Percentiles rank a stretch among this genome's conserved stretches.
Evolutionary conservation across 2,888 invertebrate genomes (phyloP).

Genomic region (Hyalella azteca): DNA sequence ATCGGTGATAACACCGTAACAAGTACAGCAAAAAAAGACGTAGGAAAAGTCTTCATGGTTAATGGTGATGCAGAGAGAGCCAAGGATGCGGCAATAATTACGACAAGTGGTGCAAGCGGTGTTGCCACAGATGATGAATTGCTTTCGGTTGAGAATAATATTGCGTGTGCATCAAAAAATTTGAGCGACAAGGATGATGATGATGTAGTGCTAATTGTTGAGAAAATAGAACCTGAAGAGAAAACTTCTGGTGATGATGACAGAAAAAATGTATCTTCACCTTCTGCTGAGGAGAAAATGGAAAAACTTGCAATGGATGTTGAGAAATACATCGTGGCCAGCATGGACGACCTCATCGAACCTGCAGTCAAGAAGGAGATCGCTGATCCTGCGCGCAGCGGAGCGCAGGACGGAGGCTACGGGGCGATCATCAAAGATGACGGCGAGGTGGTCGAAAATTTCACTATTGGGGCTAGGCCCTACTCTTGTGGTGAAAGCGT

Average conservation of each 20-base stretch:
- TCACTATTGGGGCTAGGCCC: neutral
- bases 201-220: conserved; percentile 8
- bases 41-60: neutral
- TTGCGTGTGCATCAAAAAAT: neutral
- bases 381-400: neutral
- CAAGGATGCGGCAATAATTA: neutral
- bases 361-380: neutral
- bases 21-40: neutral
- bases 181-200: conserved; percentile 4
- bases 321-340: conserved; percentile 14
- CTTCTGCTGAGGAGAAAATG: neutral
- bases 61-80: neutral
- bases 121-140: neutral
- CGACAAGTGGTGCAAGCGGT: neutral
- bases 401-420: neutral
- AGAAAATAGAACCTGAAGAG: neutral
- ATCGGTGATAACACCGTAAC: neutral
- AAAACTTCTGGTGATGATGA: neutral
- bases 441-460: conserved; percentile 3
- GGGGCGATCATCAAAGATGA: neutral
- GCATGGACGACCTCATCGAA: neutral
- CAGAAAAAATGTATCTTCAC: neutral
- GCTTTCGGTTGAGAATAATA: neutral
- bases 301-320: conserved; percentile 9
- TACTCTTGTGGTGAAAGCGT: neutral